A percentile compares a stretch with the other conserved stretches of the same genome.
phyloP scores from a whole-genome alignment of 2,797 vertebrate species.

The Amblyraja radiata region DNA sequence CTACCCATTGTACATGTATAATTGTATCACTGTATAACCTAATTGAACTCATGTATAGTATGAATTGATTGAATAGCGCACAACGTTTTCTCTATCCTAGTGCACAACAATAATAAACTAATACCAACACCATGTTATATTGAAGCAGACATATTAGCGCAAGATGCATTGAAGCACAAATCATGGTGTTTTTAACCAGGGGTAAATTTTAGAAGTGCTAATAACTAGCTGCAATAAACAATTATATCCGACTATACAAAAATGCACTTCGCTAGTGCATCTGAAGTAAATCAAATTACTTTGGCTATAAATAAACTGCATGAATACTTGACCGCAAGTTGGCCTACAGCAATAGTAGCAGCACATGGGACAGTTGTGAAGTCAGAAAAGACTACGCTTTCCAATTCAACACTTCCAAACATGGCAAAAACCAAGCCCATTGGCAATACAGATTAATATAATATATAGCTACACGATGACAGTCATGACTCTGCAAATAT shows the following conservation, averaged over 20 bases:
- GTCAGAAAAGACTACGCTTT: constrained; percentile 32
- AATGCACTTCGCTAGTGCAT: constrained; percentile 39
- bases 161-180: background rate
- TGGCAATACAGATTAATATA: background rate
- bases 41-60: too few relatives aligned
- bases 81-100: too few relatives aligned
- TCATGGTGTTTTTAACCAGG: background rate
- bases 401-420: constrained; percentile 39
- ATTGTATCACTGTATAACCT: too few relatives aligned
- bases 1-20: too few relatives aligned
- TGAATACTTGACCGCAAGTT: constrained; percentile 39
- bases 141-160: background rate
- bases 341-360: constrained; percentile 41
- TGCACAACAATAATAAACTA: background rate
- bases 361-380: constrained; percentile 38
- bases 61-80: too few relatives aligned
- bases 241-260: constrained; percentile 34
- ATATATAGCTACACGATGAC: constrained; percentile 30
- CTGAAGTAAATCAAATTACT: constrained; percentile 39
- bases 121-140: background rate
- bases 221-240: background rate
- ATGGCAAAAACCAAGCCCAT: constrained; percentile 18
- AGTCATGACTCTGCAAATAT: constrained; percentile 29
- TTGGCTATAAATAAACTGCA: constrained; percentile 40
- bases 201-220: background rate